These are phyloP conservation scores for Lepidostoma basale DNA, from an alignment of 1,140 invertebrate species.

Conservation along the genomic window DNA sequence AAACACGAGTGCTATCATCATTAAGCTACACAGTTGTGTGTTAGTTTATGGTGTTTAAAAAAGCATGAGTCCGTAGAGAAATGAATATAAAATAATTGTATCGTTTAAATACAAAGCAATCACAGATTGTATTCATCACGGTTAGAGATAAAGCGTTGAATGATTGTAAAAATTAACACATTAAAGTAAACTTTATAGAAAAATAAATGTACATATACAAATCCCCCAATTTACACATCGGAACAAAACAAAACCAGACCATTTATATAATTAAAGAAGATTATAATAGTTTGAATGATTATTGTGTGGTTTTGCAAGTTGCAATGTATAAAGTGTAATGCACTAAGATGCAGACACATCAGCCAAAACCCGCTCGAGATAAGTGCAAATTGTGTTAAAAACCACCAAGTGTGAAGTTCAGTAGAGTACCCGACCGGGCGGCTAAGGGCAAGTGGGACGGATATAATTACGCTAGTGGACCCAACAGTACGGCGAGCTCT, in stretches of 20 bases:
- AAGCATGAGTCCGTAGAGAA: background rate
- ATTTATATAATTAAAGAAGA: constrained; percentile 1
- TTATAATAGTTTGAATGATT: too few species aligned
- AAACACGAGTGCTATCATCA: constrained; percentile 5
- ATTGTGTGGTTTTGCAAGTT: too few species aligned
- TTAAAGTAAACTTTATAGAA: background rate
- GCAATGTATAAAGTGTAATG: constrained; percentile 48
- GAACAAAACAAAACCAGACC: background rate
- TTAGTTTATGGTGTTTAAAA: constrained; percentile 4
- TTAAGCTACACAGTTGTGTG: background rate
- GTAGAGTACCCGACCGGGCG: background rate
- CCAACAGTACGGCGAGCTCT: constrained; percentile 34
- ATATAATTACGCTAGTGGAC: constrained; percentile 3
- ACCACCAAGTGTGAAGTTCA: constrained; percentile 37
- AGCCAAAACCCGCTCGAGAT: constrained; percentile 41
- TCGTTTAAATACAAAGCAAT: background rate
- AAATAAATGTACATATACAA: background rate
- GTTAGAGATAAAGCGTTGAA: background rate
- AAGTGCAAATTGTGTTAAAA: constrained; percentile 39
- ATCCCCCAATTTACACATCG: background rate
- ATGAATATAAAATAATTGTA: background rate
- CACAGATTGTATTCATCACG: constrained; percentile 11
- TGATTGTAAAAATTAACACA: background rate
- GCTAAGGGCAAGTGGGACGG: background rate
- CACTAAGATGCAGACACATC: constrained; percentile 64